Evolutionary conservation across 2,113 vertebrate genomes (phyloP).

Genomic region (Phalacrocorax carbo): DNA sequence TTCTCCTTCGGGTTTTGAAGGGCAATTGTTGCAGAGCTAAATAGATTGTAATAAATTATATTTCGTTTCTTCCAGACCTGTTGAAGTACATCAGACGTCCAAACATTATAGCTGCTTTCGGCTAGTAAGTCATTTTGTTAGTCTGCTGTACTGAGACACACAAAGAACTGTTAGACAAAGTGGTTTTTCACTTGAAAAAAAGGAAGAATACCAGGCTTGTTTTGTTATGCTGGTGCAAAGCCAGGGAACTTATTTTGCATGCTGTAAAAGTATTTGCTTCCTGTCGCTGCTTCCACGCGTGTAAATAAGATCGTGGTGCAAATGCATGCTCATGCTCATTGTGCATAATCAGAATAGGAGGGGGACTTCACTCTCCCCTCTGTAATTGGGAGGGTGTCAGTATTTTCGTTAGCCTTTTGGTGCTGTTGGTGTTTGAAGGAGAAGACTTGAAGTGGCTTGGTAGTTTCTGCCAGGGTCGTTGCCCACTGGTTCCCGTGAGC

Average conservation of each 20-base stretch:
- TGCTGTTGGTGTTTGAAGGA: not conserved
- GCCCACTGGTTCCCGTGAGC: too few relatives aligned
- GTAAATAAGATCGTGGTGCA: not conserved
- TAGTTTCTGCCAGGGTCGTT: not conserved
- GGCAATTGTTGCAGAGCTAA: conserved; percentile 76
- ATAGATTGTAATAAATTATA: conserved; percentile 71
- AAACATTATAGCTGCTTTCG: conserved; percentile 43
- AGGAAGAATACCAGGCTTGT: not conserved
- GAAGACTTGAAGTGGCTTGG: not conserved
- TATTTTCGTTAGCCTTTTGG: not conserved
- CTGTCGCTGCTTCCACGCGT: not conserved
- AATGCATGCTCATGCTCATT: not conserved
- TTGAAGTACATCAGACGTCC: conserved; percentile 56
- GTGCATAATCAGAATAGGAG: not conserved
- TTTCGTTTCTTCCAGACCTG: conserved; percentile 29
- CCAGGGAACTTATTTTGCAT: not conserved
- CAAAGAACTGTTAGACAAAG: not conserved
- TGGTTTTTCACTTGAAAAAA: conserved; percentile 9
- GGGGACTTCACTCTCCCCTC: not conserved
- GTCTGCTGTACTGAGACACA: not conserved
- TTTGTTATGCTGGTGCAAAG: not conserved
- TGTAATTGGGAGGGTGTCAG: not conserved
- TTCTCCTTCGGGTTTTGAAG: conserved; percentile 71
- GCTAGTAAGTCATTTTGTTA: conserved; percentile 36
- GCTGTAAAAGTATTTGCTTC: not conserved